Evolutionary conservation across 2,797 vertebrate genomes (phyloP), one percentile per base, ranked within the genome.

Genomic region (Syngnathus acus): DNA sequence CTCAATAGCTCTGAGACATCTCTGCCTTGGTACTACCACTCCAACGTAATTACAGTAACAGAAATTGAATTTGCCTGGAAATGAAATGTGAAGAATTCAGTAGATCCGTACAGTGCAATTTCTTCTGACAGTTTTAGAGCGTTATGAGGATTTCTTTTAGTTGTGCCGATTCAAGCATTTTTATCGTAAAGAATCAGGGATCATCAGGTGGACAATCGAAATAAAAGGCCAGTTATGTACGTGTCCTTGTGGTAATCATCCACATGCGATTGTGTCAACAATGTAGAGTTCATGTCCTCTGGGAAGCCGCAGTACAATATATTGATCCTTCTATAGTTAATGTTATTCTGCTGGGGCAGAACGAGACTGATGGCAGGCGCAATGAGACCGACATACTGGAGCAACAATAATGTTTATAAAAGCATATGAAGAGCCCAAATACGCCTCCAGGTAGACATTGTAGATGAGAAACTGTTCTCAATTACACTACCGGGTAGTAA

Each of bases 281-380:
- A 38, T 65, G 38, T 51, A 8, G 23, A 42, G 23, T 57, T 37
- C 45, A 14, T 13, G 57, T 7, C 66, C 65, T 71, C 13, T 9
- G 4, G 26, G 8, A 3, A 53, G 58, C 17, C 51, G 69, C 62
- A 59, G 47, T 66, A 40, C 47, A 54, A 57, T 51, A 21, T 69
- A 80, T 84, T 64, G 65, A 76, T 73, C 62, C 54, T 48, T 17
- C 14, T 48, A 17, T 19, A 48, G 45, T 17, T 17, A 48, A 48
- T 48, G 45, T 17, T 48, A 16, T 48, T 48, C 4, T 17, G 45
- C 45, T 5, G 6, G 45, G 17, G 45, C 45, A 17, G 45, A 48
- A 48, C 45, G 5, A 17, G 45, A 48, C 5, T 5, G 45, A 48
- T 48, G 45, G 45, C 45, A 48, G 45, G 17, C 16, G 5, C 5